A percentile compares a stretch with the other conserved stretches of the same genome.
Evolutionary conservation across 2,888 invertebrate genomes (phyloP).

Genomic region (Caenorhabditis sp.): DNA sequence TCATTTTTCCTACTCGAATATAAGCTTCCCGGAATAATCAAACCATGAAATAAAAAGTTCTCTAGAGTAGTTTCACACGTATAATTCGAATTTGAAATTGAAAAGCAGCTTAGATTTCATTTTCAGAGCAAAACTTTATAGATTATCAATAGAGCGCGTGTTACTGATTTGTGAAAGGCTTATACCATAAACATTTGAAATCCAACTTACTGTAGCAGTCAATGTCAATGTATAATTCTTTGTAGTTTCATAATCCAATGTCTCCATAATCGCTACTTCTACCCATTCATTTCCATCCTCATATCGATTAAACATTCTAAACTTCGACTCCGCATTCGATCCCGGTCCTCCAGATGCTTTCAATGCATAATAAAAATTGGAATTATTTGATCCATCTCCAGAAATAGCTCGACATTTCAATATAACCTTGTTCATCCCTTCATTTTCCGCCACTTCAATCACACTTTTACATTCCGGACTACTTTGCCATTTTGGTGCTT

Average conservation of each 20-base stretch:
- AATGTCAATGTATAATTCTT: conserved; percentile 67
- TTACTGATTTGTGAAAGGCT: no score
- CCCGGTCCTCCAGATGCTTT: conserved; percentile 34
- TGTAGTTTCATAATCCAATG: conserved; percentile 66
- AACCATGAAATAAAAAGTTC: no score
- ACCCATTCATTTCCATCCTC: conserved; percentile 55
- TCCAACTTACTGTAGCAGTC: conserved; percentile 64
- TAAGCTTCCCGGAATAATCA: no score
- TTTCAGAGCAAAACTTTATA: background rate
- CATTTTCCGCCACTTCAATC: conserved; percentile 58
- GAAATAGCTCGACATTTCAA: conserved; percentile 62
- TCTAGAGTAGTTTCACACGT: no score
- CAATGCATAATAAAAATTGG: conserved; percentile 56
- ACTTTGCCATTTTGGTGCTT: conserved; percentile 65
- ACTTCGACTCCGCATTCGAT: conserved; percentile 55
- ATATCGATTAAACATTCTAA: conserved; percentile 65
- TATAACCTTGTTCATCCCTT: conserved; percentile 61
- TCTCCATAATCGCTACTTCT: conserved; percentile 65
- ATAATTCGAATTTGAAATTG: no score
- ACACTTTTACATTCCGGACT: conserved; percentile 52
- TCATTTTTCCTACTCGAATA: no score
- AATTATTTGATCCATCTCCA: conserved; percentile 46
- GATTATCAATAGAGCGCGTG: no score
- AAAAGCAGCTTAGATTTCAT: no score
- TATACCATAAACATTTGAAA: no score